A percentile compares a stretch with the other conserved stretches of the same genome.
phyloP scores from a whole-genome alignment of 30 jellyfish, hydroid and myxozoan species.

The Cassiopea andromeda region DNA sequence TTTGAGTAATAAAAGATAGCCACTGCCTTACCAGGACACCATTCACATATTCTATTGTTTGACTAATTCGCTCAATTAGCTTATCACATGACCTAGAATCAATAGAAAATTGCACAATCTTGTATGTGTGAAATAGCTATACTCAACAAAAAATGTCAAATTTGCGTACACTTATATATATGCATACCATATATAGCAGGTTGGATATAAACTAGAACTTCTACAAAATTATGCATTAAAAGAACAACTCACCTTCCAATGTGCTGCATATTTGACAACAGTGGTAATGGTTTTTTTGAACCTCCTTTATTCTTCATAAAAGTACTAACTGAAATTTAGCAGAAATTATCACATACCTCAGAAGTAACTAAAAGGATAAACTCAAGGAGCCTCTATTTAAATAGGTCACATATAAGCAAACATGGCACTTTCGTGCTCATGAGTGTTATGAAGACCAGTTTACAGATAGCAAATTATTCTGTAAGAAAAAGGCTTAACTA shows the following conservation, averaged over 20 bases:
- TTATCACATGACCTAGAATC: constrained; percentile 80
- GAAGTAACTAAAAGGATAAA: no score
- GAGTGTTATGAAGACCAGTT: no score
- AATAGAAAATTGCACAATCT: neutral
- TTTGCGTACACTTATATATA: no score
- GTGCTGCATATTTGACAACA: constrained; percentile 87
- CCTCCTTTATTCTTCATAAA: constrained; percentile 94
- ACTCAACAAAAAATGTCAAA: no score
- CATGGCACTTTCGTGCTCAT: neutral
- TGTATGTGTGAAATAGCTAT: no score
- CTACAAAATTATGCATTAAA: neutral
- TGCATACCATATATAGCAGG: neutral
- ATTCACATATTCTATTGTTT: constrained; percentile 73
- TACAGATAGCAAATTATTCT: no score
- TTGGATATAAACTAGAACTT: no score
- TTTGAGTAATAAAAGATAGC: neutral
- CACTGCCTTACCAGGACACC: constrained; percentile 86
- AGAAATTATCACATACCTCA: neutral
- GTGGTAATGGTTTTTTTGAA: constrained; percentile 83
- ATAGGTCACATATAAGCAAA: neutral
- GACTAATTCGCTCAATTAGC: constrained; percentile 84
- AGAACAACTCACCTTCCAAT: constrained; percentile 69
- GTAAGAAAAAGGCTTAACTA: no score
- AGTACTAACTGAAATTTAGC: constrained; percentile 70
- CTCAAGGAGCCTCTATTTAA: no score